Percentiles rank a stretch among this genome's conserved stretches.
Evolutionary conservation across 2,113 vertebrate species (phyloP).

Genomic region (Rhizomys pruinosus): DNA sequence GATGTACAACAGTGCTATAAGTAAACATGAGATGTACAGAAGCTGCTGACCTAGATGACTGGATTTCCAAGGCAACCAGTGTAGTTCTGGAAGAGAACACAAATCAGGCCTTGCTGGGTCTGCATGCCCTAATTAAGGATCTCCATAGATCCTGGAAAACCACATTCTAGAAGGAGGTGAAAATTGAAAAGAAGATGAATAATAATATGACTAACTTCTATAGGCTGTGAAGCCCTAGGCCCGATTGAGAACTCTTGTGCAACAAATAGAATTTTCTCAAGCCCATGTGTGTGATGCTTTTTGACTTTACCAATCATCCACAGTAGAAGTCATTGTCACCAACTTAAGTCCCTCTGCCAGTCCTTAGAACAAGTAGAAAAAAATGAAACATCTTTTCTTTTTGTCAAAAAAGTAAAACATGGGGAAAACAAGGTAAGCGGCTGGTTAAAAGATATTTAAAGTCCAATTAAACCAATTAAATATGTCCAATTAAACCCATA

Average conservation of each 20-base stretch:
- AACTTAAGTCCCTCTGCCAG: background rate
- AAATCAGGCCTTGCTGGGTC: conserved; percentile 63
- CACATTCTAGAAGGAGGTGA: conserved; percentile 13
- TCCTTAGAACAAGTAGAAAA: background rate
- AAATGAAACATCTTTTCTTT: background rate
- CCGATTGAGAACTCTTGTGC: conserved; percentile 67
- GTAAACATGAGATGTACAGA: too few relatives aligned
- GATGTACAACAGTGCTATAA: too few relatives aligned
- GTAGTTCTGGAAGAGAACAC: conserved; percentile 58
- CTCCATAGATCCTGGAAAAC: conserved; percentile 42
- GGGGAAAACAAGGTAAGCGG: background rate
- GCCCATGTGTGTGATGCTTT: background rate
- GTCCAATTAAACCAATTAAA: background rate
- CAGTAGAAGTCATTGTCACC: background rate
- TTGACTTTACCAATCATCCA: background rate
- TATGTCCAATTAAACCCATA: background rate
- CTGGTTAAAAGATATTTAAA: background rate
- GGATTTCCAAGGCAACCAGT: conserved; percentile 40
- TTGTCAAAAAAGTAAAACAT: background rate
- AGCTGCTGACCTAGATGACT: too few relatives aligned
- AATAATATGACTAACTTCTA: conserved; percentile 53
- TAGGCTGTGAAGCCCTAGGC: conserved; percentile 30
- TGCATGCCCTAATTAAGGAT: conserved; percentile 33
- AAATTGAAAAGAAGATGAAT: conserved; percentile 53
- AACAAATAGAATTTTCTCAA: background rate